Evolutionary conservation across 2,797 vertebrate species (phyloP).

Genomic region (Takifugu ocellatus): DNA sequence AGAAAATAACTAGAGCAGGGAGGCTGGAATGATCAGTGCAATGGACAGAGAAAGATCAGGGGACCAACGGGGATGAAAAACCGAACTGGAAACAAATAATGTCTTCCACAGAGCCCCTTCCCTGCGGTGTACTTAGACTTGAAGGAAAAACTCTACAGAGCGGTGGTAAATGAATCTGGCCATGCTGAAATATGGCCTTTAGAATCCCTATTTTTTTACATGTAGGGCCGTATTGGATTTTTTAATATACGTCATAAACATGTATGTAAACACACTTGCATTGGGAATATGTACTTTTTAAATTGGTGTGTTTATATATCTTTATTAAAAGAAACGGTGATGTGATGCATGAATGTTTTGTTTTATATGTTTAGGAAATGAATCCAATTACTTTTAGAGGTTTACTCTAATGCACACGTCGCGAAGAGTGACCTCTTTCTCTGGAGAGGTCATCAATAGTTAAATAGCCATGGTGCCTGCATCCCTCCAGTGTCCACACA

Average conservation of each 20-base stretch:
- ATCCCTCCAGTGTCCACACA: conserved; percentile 40
- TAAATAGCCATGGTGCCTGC: conserved; percentile 54
- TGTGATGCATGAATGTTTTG: no score
- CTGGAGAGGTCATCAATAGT: conserved; percentile 64
- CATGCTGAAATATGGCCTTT: no score
- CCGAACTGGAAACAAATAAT: conserved; percentile 29
- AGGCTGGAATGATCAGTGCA: conserved; percentile 25
- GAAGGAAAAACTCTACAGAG: conserved; percentile 28
- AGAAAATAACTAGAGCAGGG: conserved; percentile 26
- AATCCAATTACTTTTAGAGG: background rate
- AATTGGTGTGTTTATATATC: no score
- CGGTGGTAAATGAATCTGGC: conserved; percentile 17
- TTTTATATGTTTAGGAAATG: background rate
- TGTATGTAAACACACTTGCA: no score
- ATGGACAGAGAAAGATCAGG: conserved; percentile 32
- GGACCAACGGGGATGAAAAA: conserved; percentile 26
- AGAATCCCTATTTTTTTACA: no score
- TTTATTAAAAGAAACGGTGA: no score
- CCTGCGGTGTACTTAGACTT: conserved; percentile 56
- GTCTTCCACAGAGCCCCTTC: conserved; percentile 60
- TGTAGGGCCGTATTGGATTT: no score
- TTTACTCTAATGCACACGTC: conserved; percentile 15
- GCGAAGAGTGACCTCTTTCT: conserved; percentile 49
- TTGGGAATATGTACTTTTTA: no score
- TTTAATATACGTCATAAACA: no score